A percentile compares a stretch with the other conserved stretches of the same genome.
phyloP scores from a whole-genome alignment of 2,113 vertebrate genomes.

The Benitochromis conjunctus region DNA sequence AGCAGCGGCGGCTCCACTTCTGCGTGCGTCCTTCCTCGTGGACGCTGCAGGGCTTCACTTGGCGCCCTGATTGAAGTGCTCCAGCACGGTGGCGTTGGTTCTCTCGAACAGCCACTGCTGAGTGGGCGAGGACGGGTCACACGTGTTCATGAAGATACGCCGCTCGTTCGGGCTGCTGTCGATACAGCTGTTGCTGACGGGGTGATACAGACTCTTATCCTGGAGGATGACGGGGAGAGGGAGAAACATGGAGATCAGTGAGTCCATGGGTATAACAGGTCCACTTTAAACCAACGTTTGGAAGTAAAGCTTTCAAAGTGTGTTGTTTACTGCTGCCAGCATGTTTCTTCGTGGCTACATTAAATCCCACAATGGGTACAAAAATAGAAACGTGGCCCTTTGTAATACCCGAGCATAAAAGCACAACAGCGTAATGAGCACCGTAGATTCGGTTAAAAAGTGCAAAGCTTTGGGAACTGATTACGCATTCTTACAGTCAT shows the following conservation, averaged over 20 bases:
- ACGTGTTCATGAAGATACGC: constrained; percentile 61
- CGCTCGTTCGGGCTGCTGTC: constrained; percentile 51
- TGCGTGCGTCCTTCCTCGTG: not conserved
- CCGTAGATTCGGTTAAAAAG: not conserved
- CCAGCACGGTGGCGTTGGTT: constrained; percentile 64
- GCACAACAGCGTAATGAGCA: not conserved
- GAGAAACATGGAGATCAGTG: not conserved
- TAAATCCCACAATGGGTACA: not conserved
- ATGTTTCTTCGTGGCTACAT: not conserved
- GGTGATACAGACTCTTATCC: constrained; percentile 64
- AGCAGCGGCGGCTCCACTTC: not conserved
- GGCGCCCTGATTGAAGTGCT: constrained; percentile 46
- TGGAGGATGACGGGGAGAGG: not conserved
- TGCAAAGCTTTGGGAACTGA: not conserved
- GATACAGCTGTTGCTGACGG: constrained; percentile 64
- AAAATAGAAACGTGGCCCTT: not conserved
- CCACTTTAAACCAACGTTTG: not conserved
- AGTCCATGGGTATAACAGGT: not conserved
- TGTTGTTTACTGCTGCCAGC: not conserved
- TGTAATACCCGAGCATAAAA: not conserved
- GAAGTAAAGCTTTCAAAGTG: not conserved
- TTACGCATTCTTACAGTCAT: not conserved
- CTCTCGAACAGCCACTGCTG: constrained; percentile 66
- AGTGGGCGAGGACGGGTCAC: constrained; percentile 32
- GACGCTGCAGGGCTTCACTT: not conserved